Evolutionary conservation across 1,140 invertebrate species (phyloP), one percentile per base, ranked within the genome.

Genomic region (Araneus ventricosus): DNA sequence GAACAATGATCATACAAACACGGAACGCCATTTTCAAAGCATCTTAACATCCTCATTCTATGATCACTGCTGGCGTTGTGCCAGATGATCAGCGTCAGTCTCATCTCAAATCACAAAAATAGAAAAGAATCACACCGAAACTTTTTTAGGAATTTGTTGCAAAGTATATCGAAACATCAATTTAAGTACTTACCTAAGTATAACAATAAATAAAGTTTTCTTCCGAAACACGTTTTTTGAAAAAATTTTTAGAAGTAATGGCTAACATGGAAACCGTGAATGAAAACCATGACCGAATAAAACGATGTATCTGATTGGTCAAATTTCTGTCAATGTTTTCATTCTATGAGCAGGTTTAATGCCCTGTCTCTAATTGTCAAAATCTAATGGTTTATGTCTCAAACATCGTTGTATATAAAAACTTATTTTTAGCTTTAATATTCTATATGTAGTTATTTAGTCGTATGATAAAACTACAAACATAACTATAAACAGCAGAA

Each of bases 231-330:
- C 91, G 91, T 93, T 93, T 93, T 93, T 93, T 67, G 82, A 22
- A 93, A 87, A 45, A 85, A 45, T 61, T 93, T 93, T 67, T 79
- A 75, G 30, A 87, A 61, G 84, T 80, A 93, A 93, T 93, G 91
- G 91, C 91, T 93, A 93, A 79, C 91, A 93, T 93, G 57, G 84
- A 93, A 93, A 87, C 91, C 91, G 91, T 93, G 91, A 93, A 93
- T 93, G 91, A 93, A 93, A 93, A 93, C 91, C 91, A 93, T 93
- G 91, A 93, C 91, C 91, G 91, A 93, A 93, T 93, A 93, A 87
- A 87, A 93, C 91, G 91, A 70, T 87, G 84, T 34, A 59, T 93
- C 91, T 93, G 91, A 93, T 93, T 93, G 91, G 91, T 87, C 91
- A 59, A 93, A 93, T 93, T 93, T 93, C 91, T 87, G 82, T 93